Evolutionary conservation across 2,797 vertebrate species (phyloP).

Genomic region (Schizothorax lantsangensis): DNA sequence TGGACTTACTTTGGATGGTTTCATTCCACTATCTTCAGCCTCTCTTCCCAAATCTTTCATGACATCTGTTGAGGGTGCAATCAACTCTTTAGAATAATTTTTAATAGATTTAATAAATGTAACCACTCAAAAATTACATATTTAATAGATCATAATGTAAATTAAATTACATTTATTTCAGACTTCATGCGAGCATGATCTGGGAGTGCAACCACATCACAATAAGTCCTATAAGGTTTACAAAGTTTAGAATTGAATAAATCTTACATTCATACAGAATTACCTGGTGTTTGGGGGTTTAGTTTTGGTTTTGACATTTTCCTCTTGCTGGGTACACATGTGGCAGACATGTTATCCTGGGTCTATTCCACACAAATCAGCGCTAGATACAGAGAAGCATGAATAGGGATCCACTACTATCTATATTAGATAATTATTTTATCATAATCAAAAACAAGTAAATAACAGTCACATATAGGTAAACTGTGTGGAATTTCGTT

Average conservation of each 20-base stretch:
- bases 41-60: constrained; percentile 40
- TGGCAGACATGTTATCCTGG: constrained; percentile 49
- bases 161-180: not conserved
- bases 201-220: not conserved
- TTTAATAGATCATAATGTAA: not conserved
- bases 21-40: constrained; percentile 26
- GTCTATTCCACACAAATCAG: constrained; percentile 28
- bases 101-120: not conserved
- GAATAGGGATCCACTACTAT: not conserved
- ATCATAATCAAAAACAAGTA: constrained; percentile 3
- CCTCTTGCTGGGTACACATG: constrained; percentile 57
- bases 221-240: not conserved
- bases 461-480: not conserved
- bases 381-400: constrained; percentile 5
- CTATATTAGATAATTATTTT: not conserved
- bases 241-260: not conserved
- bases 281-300: constrained; percentile 58
- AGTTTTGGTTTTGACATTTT: constrained; percentile 59
- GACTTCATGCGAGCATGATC: not conserved
- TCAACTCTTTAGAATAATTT: not conserved
- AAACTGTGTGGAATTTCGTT: not conserved
- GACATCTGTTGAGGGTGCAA: constrained; percentile 19
- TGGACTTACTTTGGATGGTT: constrained; percentile 48
- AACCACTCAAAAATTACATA: not conserved
- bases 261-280: not conserved